Conservation (phyloP, 2,797 vertebrate genomes). For the Peromyscus melanophrys region DNA sequence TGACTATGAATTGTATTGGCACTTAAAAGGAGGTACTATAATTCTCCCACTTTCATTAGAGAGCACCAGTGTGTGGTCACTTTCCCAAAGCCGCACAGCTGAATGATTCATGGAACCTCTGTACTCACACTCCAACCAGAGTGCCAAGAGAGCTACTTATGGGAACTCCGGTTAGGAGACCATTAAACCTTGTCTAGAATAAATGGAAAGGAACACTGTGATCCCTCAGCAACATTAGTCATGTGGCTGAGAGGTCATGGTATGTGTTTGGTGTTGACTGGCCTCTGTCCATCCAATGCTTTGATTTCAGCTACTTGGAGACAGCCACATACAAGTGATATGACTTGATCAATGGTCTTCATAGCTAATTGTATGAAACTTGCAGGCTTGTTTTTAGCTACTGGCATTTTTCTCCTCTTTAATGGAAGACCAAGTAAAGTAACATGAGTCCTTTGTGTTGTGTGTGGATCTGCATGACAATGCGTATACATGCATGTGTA, state of each 20-base stretch:
- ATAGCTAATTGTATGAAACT: background rate
- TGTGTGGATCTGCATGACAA: background rate
- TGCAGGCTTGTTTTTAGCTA: background rate
- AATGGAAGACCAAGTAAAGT: background rate
- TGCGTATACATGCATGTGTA: too few relatives aligned
- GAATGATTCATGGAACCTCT: accelerated
- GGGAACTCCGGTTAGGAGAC: background rate
- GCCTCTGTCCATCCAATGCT: background rate
- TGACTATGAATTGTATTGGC: background rate
- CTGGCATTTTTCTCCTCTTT: background rate
- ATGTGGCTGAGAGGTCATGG: background rate
- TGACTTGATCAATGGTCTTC: background rate
- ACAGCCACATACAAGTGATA: background rate
- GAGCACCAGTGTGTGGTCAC: background rate
- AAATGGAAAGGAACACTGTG: background rate
- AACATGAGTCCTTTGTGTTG: background rate
- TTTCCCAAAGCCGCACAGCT: background rate
- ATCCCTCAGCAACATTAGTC: background rate
- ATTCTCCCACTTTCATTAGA: background rate
- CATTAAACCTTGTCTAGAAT: background rate
- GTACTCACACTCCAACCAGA: background rate
- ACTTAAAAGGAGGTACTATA: background rate
- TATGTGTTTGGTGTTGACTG: background rate
- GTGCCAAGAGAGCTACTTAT: background rate
- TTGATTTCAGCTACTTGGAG: conserved; percentile 7